Percentiles rank a stretch among this genome's conserved stretches.
Conservation (phyloP, 2,888 invertebrate genomes). For the Desoria tigrina region DNA sequence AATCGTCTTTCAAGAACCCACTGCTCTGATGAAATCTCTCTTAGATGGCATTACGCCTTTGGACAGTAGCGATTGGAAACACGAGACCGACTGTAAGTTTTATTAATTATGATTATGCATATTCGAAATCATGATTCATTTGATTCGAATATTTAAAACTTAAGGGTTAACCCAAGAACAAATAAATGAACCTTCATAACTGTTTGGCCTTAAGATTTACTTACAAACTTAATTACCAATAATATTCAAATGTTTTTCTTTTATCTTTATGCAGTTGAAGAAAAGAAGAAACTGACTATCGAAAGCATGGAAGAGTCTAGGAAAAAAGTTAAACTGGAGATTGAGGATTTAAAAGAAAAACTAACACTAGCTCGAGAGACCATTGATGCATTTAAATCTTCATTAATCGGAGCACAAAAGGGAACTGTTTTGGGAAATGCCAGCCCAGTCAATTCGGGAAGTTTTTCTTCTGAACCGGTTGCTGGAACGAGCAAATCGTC, state of each 20-base stretch:
- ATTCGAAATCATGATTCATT: background rate
- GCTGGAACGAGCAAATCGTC: conserved; percentile 27
- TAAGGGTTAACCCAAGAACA: too few species aligned
- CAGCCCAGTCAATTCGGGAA: background rate
- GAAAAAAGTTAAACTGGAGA: conserved; percentile 77
- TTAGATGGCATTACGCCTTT: conserved; percentile 75
- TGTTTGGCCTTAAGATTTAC: background rate
- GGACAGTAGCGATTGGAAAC: conserved; percentile 71
- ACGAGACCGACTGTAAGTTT: conserved; percentile 82
- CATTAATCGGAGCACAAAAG: conserved; percentile 42
- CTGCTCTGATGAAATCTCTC: conserved; percentile 85
- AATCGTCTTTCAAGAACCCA: conserved; percentile 89
- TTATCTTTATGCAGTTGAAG: conserved; percentile 71
- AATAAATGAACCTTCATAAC: too few species aligned
- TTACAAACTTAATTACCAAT: background rate
- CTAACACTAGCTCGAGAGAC: conserved; percentile 82
- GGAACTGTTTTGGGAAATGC: background rate
- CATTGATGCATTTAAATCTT: conserved; percentile 63
- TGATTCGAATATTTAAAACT: too few species aligned
- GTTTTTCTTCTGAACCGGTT: conserved; percentile 12
- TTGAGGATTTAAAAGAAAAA: conserved; percentile 79
- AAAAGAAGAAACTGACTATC: conserved; percentile 77
- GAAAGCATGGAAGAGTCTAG: conserved; percentile 76
- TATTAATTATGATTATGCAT: conserved; percentile 11
- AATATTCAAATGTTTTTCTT: conserved; percentile 51